Percentiles rank a stretch among this genome's conserved stretches.
These are phyloP conservation scores for Dascillus cervinus DNA, from an alignment of 2,888 invertebrate genomes.

Conservation along the genomic window DNA sequence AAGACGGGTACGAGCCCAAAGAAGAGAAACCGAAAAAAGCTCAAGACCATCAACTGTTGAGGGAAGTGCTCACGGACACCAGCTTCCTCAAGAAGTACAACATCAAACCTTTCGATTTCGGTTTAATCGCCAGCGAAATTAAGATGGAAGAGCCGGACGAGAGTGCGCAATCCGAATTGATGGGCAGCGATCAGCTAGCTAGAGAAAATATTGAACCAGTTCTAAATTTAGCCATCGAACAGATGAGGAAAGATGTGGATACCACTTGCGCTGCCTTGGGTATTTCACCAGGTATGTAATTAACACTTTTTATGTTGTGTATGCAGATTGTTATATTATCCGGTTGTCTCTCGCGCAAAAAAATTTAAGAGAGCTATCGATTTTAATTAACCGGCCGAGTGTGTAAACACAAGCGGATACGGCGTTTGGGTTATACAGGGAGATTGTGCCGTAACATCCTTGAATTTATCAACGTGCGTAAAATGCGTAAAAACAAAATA, in stretches of 20 bases:
- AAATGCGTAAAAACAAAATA: too few relatives aligned
- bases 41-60: conserved; percentile 66
- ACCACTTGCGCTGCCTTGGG: conserved; percentile 76
- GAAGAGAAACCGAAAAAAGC: conserved; percentile 29
- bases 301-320: too few relatives aligned
- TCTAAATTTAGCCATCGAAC: conserved; percentile 76
- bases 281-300: conserved; percentile 76
- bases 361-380: too few relatives aligned
- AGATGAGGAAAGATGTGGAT: conserved; percentile 78
- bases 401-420: too few relatives aligned
- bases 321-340: too few relatives aligned
- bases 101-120: conserved; percentile 67
- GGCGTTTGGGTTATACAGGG: too few relatives aligned
- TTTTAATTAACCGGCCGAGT: too few relatives aligned
- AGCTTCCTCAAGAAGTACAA: conserved; percentile 80
- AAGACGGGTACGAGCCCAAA: conserved; percentile 24
- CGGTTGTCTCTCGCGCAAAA: too few relatives aligned
- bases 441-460: too few relatives aligned
- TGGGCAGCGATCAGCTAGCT: conserved; percentile 48
- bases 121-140: conserved; percentile 46
- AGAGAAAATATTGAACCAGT: conserved; percentile 77
- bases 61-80: conserved; percentile 77
- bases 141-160: conserved; percentile 63
- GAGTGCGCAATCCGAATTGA: conserved; percentile 41
- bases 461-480: too few relatives aligned